Evolutionary conservation across 2,113 vertebrate genomes (phyloP).

Genomic region (Muntiacus muntjak): DNA sequence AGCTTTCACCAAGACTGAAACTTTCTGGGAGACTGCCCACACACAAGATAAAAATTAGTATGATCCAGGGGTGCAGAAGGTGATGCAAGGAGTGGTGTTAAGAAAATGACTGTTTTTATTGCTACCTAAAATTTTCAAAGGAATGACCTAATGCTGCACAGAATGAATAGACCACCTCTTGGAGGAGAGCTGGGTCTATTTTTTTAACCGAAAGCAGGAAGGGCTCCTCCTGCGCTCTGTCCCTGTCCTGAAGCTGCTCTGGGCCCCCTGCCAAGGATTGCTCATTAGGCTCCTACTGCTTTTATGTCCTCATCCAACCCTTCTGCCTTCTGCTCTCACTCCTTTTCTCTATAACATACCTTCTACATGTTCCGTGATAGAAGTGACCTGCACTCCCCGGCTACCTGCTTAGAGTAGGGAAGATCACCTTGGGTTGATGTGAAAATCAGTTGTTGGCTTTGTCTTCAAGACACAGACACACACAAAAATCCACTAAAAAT

Average conservation of each 20-base stretch:
- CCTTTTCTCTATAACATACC: background rate
- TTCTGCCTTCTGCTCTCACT: background rate
- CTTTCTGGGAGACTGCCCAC: background rate
- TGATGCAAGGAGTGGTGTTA: background rate
- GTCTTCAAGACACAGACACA: background rate
- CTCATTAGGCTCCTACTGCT: background rate
- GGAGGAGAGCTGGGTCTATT: conserved; percentile 30
- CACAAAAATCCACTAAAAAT: background rate
- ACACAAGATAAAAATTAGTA: background rate
- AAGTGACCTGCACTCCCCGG: background rate
- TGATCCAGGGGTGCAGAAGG: background rate
- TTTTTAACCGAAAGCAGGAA: conserved; percentile 61
- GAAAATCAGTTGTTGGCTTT: background rate
- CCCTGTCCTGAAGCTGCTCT: conserved; percentile 17
- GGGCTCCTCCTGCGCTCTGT: conserved; percentile 17
- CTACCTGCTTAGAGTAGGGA: background rate
- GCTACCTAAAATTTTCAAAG: conserved; percentile 50
- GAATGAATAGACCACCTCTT: conserved; percentile 40
- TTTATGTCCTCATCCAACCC: background rate
- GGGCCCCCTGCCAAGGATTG: conserved; percentile 23
- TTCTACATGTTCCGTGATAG: background rate
- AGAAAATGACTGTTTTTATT: conserved; percentile 28
- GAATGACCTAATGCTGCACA: conserved; percentile 34
- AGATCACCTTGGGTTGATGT: background rate
- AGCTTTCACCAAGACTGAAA: background rate